Base-by-base conservation (phyloP, 2,888 invertebrate species). In the Chydorus sphaericus region DNA sequence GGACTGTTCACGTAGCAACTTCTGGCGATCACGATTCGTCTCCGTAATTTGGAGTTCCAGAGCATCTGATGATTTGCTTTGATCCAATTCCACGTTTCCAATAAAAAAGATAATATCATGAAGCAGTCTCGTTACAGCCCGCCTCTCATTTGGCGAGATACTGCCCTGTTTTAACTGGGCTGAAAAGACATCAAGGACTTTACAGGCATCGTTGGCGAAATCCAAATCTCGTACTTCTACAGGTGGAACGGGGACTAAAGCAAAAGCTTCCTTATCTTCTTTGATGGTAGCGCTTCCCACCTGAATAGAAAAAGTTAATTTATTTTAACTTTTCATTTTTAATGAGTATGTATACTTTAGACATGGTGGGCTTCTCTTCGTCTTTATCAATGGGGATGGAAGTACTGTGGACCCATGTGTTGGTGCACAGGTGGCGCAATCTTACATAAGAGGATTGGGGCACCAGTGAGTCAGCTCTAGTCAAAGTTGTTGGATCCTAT, bases 151-250 rank as follows among this genome's bases (percentile, higher is more conserved):
- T 66, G 87, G 86, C 55, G 90, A 89, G 61, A 94, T 90, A 59
- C 83, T 84, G 60, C 92, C 91, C 65, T 79, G 79, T 66, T 89
- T 88, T 63, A 96, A 75, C 68, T 88, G 90, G 48, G 78, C 74
- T 44, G 86, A 86, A 62, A 89, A 81, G 44, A 81, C 77, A 23
- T 83, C 85, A 48, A 98, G 75, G 55, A 96, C 89, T 72, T 94
- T 93, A 71, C 94, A 94, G 2, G 97, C 96, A 73, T 98, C 98
- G 74, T 98, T 98, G 4, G 98, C 98, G 73, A 99, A 98, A 74
- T 98, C 98, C 62, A 98, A 72, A 73, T 98, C 97, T 57, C 98
- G 78, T 11, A 98, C 97, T 75, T 98, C 98, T 59, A 90, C 87
- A 0, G 96, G 93, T 0, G 94, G 89, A 1, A 98, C 98, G 0